Conservation (phyloP, 1,140 invertebrate species). For the Schlechtendalia chinensis region DNA sequence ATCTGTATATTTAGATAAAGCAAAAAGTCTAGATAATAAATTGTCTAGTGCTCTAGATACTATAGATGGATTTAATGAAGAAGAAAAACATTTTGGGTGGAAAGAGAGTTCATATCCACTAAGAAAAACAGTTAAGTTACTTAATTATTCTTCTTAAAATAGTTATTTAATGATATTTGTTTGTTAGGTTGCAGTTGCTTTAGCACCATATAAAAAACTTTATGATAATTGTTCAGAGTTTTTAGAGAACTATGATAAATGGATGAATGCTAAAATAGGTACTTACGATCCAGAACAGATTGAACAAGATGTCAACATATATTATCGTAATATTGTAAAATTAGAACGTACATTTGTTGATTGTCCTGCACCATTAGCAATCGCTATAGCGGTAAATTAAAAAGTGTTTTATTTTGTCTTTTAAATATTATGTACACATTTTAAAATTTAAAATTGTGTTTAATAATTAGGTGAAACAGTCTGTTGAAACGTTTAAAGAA, state of each 20-base stretch:
- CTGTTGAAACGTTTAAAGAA: constrained; percentile 86
- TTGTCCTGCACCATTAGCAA: constrained; percentile 64
- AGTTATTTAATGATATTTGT: neutral
- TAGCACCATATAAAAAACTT: constrained; percentile 78
- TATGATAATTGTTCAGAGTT: constrained; percentile 88
- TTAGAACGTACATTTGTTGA: constrained; percentile 82
- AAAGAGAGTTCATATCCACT: constrained; percentile 82
- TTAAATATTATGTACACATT: neutral
- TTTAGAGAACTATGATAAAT: constrained; percentile 74
- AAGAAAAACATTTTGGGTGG: constrained; percentile 88
- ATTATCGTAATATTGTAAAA: constrained; percentile 80
- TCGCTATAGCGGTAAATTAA: constrained; percentile 64
- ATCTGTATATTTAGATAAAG: constrained; percentile 79
- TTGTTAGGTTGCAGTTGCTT: constrained; percentile 53
- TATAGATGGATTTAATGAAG: constrained; percentile 88
- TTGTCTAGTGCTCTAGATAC: constrained; percentile 70
- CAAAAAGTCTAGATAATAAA: constrained; percentile 71
- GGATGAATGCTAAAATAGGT: constrained; percentile 81
- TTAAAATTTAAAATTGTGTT: neutral
- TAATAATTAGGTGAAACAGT: constrained; percentile 61
- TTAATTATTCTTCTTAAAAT: neutral
- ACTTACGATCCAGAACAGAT: constrained; percentile 85
- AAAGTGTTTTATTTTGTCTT: neutral
- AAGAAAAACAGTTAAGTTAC: constrained; percentile 38
- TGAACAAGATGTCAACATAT: constrained; percentile 75